Evolutionary conservation across 2,888 invertebrate species (phyloP).

Genomic region (Temnothorax unifasciatus): DNA sequence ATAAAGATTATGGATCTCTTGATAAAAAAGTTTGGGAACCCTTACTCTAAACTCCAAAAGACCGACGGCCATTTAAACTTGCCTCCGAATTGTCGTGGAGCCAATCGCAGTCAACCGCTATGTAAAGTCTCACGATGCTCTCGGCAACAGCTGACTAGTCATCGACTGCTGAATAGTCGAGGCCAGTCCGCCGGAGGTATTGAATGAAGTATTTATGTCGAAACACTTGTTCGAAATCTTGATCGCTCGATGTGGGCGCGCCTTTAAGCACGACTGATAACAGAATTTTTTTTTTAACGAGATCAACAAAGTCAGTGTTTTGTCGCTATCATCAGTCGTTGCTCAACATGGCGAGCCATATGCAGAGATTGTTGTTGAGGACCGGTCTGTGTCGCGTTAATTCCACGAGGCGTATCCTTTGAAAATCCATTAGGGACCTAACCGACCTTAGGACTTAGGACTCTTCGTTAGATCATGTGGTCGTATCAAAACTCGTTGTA

Average conservation of each 20-base stretch:
- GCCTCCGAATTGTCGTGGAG: background rate
- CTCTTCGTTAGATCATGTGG: background rate
- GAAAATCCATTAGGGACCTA: background rate
- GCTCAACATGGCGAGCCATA: conserved; percentile 77
- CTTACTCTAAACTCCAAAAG: background rate
- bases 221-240: background rate
- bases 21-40: background rate
- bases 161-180: background rate
- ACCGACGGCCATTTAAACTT: conserved; percentile 1
- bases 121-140: background rate
- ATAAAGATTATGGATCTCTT: background rate
- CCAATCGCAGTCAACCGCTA: conserved; percentile 1
- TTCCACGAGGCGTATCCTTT: conserved; percentile 82
- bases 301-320: conserved; percentile 66
- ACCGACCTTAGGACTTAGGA: background rate
- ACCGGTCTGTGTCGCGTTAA: conserved; percentile 58
- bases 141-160: background rate
- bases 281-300: too few species aligned
- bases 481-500: background rate
- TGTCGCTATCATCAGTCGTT: conserved; percentile 13
- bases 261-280: conserved; percentile 12
- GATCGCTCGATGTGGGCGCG: background rate
- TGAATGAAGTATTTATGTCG: background rate
- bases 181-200: background rate
- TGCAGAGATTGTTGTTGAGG: conserved; percentile 68